Conservation (phyloP, 1,140 invertebrate genomes). For the Aricia agestis region DNA sequence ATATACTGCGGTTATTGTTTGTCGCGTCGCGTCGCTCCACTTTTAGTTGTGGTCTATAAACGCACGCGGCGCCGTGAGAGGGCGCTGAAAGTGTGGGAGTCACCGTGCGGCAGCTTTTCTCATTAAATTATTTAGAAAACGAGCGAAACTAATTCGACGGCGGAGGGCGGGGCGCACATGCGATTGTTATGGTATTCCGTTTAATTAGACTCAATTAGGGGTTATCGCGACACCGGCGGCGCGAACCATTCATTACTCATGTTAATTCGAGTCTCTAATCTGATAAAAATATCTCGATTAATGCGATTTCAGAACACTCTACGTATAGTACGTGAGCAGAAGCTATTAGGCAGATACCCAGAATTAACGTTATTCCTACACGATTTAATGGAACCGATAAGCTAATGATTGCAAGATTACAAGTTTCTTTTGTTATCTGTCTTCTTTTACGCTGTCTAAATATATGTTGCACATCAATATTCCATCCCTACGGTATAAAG, state of each 20-base stretch:
- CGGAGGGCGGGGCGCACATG: conserved; percentile 24
- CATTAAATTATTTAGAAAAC: conserved; percentile 19
- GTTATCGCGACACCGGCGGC: conserved; percentile 52
- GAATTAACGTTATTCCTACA: not conserved
- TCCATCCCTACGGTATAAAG: too few species aligned
- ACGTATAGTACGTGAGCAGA: conserved; percentile 8
- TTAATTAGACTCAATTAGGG: conserved; percentile 64
- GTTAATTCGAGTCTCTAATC: conserved; percentile 53
- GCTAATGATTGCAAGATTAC: not conserved
- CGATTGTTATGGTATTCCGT: conserved; percentile 51
- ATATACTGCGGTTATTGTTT: too few species aligned
- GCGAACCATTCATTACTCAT: conserved; percentile 59
- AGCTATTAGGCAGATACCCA: not conserved
- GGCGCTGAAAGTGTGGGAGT: not conserved
- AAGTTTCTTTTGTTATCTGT: not conserved
- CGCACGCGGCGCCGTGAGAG: not conserved
- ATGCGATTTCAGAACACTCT: conserved; percentile 30
- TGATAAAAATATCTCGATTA: conserved; percentile 43
- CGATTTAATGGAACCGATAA: not conserved
- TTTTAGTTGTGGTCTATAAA: not conserved
- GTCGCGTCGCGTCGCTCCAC: not conserved
- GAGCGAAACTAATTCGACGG: conserved; percentile 15
- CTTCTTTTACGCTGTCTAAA: too few species aligned
- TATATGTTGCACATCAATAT: too few species aligned
- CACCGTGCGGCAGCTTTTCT: not conserved